Percentiles rank a stretch among this genome's conserved stretches.
Conservation (phyloP, 35 echinoderm and acorn worm genomes). For the Heliocidaris tuberculata region DNA sequence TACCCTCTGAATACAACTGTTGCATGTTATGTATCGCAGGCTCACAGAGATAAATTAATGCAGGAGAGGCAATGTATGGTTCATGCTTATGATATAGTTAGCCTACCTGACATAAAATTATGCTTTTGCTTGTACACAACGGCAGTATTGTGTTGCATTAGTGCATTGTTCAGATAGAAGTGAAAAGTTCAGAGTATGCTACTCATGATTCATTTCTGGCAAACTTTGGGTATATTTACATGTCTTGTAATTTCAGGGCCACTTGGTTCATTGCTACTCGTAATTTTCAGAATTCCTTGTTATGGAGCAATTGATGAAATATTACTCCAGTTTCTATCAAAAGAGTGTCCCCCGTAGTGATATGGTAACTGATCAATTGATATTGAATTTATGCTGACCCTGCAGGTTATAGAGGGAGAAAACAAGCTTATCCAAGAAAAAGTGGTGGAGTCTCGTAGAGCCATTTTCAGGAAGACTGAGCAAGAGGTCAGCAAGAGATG, state of each 20-base stretch:
- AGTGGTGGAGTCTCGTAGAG: conserved; percentile 65
- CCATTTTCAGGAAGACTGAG: conserved; percentile 76
- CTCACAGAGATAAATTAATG: no score
- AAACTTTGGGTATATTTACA: no score
- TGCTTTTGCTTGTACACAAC: no score
- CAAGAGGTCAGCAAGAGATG: conserved; percentile 88
- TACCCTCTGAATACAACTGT: not conserved
- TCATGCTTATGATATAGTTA: no score
- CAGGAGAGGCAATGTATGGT: no score
- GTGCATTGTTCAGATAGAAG: no score
- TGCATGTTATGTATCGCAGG: not conserved
- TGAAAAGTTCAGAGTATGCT: not conserved
- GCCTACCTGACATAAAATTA: no score
- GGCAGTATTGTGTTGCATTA: no score
- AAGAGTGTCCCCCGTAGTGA: not conserved
- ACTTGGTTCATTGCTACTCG: not conserved
- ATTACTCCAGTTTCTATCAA: not conserved
- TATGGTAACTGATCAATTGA: not conserved
- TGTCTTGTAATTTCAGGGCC: no score
- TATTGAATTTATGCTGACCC: not conserved
- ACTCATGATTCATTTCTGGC: no score
- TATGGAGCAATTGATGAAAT: not conserved
- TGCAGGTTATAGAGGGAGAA: conserved; percentile 65
- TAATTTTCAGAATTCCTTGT: not conserved
- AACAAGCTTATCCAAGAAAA: conserved; percentile 80